Evolutionary conservation across 2,888 invertebrate species (phyloP).

Genomic region (Barypeithes pellucidus): DNA sequence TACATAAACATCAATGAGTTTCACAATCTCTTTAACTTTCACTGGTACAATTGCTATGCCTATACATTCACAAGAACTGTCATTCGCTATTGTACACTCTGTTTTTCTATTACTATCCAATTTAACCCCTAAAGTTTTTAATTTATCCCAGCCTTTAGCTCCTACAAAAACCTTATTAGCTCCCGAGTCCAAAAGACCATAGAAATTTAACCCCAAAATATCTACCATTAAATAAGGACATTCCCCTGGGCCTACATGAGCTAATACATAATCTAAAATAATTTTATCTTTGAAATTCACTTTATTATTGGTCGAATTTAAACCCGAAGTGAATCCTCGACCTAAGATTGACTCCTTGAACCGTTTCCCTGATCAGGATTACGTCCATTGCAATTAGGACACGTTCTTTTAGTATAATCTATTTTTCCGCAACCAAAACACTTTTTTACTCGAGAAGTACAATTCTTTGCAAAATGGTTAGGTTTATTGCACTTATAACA

Average conservation of each 20-base stretch:
- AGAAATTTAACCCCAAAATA: constrained; percentile 29
- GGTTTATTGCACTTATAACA: constrained; percentile 7
- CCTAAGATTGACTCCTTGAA: constrained; percentile 5
- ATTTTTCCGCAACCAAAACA: constrained; percentile 17
- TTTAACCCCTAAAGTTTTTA: background rate
- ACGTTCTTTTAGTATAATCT: constrained; percentile 7
- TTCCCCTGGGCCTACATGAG: constrained; percentile 22
- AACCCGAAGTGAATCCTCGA: background rate
- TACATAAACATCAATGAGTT: constrained; percentile 13
- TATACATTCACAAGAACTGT: background rate
- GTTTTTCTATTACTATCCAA: background rate
- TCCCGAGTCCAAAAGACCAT: constrained; percentile 19
- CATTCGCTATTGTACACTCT: constrained; percentile 8
- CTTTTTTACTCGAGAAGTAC: background rate
- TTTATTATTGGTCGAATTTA: background rate
- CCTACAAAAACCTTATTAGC: constrained; percentile 21
- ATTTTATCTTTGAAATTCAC: constrained; percentile 4
- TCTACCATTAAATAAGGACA: constrained; percentile 32
- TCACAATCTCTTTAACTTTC: background rate
- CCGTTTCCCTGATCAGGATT: constrained; percentile 14
- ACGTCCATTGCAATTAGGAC: background rate
- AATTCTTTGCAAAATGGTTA: constrained; percentile 19
- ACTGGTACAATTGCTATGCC: constrained; percentile 9
- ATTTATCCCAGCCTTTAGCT: background rate
- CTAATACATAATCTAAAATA: constrained; percentile 16